Evolutionary conservation across 2,113 vertebrate genomes (phyloP).

Genomic region (Collichthys lucidus): DNA sequence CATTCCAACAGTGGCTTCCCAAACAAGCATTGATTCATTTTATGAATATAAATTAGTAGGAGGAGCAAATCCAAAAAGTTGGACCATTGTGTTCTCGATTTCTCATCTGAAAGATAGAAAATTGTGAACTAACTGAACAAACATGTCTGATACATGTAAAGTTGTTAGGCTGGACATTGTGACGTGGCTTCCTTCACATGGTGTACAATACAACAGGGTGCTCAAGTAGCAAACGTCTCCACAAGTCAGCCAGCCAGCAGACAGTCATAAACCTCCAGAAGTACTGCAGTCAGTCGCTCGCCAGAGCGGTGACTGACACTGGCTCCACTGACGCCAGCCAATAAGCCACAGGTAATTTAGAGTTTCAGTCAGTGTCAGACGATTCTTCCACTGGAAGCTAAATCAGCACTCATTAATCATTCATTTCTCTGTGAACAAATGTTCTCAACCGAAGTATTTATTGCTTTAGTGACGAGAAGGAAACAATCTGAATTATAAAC

Average conservation of each 20-base stretch:
- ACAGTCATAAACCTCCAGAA: conserved; percentile 35
- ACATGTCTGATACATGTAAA: not conserved
- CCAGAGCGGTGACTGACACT: conserved; percentile 30
- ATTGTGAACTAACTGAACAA: not conserved
- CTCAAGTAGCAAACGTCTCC: not conserved
- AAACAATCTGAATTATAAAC: not conserved
- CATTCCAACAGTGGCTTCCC: conserved; percentile 22
- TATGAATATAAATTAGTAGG: not conserved
- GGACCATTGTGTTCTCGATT: not conserved
- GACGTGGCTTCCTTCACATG: not conserved
- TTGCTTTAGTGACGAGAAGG: not conserved
- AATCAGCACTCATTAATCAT: conserved; percentile 37
- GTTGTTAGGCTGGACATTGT: not conserved
- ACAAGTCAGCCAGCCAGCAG: conserved; percentile 18
- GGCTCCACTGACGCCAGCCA: not conserved
- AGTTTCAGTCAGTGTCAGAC: conserved; percentile 40
- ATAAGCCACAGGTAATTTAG: conserved; percentile 46
- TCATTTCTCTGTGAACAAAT: conserved; percentile 20
- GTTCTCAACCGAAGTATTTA: conserved; percentile 14
- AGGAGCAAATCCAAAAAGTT: not conserved
- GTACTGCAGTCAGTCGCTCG: conserved; percentile 31
- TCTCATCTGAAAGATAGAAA: not conserved
- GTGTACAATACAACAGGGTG: not conserved
- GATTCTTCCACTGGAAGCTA: conserved; percentile 4
- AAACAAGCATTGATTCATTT: conserved; percentile 11